phyloP scores from a whole-genome alignment of 2,888 invertebrate genomes.

The Chrysina gloriosa region DNA sequence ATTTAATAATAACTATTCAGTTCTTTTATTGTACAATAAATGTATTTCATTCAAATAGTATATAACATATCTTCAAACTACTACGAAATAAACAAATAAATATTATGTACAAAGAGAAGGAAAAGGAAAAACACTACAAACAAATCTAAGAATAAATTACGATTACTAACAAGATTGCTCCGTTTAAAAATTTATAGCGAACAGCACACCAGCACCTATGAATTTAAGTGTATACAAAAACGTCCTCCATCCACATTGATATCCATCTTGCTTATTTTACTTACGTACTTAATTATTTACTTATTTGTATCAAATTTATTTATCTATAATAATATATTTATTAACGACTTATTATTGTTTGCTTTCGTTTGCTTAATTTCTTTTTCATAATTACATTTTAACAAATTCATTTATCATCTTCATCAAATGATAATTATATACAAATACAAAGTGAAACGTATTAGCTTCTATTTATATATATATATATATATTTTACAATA shows the following conservation, averaged over 20 bases:
- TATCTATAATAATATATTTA: too few species aligned
- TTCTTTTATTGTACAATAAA: constrained; percentile 39
- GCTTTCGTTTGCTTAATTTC: background rate
- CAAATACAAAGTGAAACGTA: constrained; percentile 30
- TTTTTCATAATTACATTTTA: background rate
- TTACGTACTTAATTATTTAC: background rate
- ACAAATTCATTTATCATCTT: background rate
- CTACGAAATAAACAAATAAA: constrained; percentile 43
- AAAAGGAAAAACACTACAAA: constrained; percentile 30
- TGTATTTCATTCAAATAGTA: constrained; percentile 26
- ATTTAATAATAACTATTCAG: constrained; percentile 16
- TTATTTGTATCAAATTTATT: background rate
- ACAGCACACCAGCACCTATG: constrained; percentile 29
- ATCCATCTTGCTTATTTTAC: background rate
- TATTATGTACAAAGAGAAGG: constrained; percentile 42
- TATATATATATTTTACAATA: constrained; percentile 13
- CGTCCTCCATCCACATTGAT: background rate
- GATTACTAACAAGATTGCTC: constrained; percentile 33
- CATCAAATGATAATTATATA: constrained; percentile 11
- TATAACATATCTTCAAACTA: constrained; percentile 38
- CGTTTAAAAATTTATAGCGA: constrained; percentile 6
- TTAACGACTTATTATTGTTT: background rate
- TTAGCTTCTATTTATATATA: constrained; percentile 24
- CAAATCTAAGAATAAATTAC: constrained; percentile 40
- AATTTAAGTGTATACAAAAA: constrained; percentile 21